Evolutionary conservation across 2,113 vertebrate species (phyloP), one percentile per base, ranked within the genome.

Genomic region (Eretmochelys imbricata): DNA sequence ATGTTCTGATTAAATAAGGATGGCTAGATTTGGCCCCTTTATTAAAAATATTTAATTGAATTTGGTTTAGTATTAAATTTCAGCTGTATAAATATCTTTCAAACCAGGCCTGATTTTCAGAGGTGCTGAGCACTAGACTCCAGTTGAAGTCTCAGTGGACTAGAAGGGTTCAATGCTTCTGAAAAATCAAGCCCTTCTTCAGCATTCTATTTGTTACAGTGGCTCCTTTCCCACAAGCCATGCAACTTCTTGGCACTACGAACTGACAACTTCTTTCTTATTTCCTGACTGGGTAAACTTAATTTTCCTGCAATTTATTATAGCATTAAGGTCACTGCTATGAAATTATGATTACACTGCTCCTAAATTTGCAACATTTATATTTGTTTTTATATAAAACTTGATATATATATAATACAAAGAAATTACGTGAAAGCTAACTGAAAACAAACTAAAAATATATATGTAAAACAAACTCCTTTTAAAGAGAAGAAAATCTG

Each of bases 201-300:
- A 85, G 27, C 14, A 2, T 76, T 35, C 31, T 48, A 6, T 85
- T 94, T 90, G 27, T 75, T 48, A 1, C n/a, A 69, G 22, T 20
- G 62, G 31, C 12, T n/a, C 49, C 42, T 85, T 19, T 85, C 19
- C 51, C 29, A 49, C 53, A 84, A 62, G 25, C 62, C 51, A 10
- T 5, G 42, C 42, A 69, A 0, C 49, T 85, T 19, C 8, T 51
- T 65, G 51, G n/a, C 11, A 11, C 62, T 46, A 38, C 50, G 0
- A 79, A 1, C 51, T 87, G 92, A 48, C 11, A 75, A 10, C 13
- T 92, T 17, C 31, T 69, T 69, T 51, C 2, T 82, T 82, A 25
- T 62, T 80, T 93, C 89, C 62, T 92, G 48, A 51, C 27, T 85
- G 10, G 10, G 3, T 35, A 42, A 42, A 42, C 48, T 69, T 5